Conservation (phyloP, 2,113 vertebrate genomes). For the Rhinopomastus cyanomelas region DNA sequence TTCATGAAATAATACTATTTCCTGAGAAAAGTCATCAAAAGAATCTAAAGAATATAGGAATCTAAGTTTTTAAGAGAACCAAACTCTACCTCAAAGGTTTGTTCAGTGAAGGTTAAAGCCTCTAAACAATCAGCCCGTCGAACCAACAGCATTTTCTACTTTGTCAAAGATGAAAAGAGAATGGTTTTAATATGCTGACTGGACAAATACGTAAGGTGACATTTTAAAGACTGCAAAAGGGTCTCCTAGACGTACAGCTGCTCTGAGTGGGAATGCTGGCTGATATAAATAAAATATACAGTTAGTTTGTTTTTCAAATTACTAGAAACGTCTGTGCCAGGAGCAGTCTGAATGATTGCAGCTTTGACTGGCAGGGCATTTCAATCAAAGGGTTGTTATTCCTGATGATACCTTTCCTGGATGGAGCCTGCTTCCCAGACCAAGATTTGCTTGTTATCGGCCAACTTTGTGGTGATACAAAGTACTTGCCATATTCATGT, state of each 20-base stretch:
- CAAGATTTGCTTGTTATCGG: neutral
- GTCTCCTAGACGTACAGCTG: neutral
- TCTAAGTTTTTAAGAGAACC: neutral
- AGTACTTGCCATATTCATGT: neutral
- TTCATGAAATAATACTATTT: neutral
- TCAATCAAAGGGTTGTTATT: slow-evolving; percentile 12
- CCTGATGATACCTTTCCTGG: neutral
- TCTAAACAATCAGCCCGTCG: neutral
- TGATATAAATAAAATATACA: slow-evolving; percentile 54
- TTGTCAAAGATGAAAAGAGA: neutral
- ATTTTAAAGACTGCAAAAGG: neutral
- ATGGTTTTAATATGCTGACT: neutral
- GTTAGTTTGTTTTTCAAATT: slow-evolving; percentile 47
- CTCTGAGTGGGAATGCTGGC: slow-evolving; percentile 4
- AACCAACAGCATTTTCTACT: neutral
- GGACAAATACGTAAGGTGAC: neutral
- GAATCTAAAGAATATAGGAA: neutral
- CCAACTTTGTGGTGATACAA: neutral
- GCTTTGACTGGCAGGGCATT: slow-evolving; percentile 24
- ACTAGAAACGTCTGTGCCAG: neutral
- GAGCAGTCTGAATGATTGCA: neutral
- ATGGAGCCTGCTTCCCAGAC: neutral
- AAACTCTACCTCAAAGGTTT: neutral
- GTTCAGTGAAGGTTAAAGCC: neutral
- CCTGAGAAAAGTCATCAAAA: neutral